Base-by-base conservation (phyloP, 2,888 invertebrate genomes). In the Pseudococcus viburni region DNA sequence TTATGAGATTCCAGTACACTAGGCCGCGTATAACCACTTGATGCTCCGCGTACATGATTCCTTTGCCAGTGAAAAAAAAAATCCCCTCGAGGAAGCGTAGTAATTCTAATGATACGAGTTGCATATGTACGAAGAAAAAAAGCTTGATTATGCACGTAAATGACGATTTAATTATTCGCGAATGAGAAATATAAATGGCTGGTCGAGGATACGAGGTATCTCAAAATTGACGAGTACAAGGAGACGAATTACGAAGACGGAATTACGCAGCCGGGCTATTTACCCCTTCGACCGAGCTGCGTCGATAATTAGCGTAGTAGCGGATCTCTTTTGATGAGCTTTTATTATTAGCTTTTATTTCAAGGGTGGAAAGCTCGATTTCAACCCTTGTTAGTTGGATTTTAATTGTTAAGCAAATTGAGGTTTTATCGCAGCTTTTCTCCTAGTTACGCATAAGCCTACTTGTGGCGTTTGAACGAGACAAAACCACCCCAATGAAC, bases 381-480 rank as follows among this genome's bases (percentile, higher is more conserved):
- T 26, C 86, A 68, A 86, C 68, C 86, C 86, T 86, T 68, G 86
- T 86, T 86, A 86, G 86, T 86, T 86, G 46, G 68, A 86, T 86
- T 86, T 86, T 86, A 86, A 86, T 86, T 86, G 86, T 86, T 86
- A 86, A 68, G 68, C 86, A 86, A 86, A 86, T 86, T 73, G 86
- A 86, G 73, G 86, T 73, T 86, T 86, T 86, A 86, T 73, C 73
- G 86, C 73, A 86, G 86, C 86, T 86, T 86, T 86, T 86, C 86
- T 48, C 68, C 8, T 86, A 48, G 42, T 86, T 86, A 86, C 11
- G n/a, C 80, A 80, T 64, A 64, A 64, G 64, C 64, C 64, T 64
- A 64, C 64, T 64, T 64, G 64, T 64, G 64, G 64, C 64, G 64
- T 64, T 8, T 64, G 64, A 64, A 64, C 8, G 64, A 64, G 64